These are phyloP conservation scores for Chydorus sphaericus DNA, from an alignment of 2,888 invertebrate genomes.

Conservation along the genomic window DNA sequence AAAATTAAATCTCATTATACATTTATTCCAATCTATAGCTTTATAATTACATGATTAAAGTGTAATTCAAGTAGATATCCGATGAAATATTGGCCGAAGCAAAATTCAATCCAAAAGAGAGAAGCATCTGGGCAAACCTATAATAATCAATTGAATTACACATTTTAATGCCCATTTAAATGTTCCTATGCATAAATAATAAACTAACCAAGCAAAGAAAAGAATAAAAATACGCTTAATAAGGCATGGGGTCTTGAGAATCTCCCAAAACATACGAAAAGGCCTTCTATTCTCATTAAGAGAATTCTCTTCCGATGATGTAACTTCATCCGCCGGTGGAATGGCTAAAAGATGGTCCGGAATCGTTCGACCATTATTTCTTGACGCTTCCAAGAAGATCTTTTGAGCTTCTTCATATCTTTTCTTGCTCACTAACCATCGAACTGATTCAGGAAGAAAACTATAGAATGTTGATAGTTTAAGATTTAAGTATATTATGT, in stretches of 20 bases:
- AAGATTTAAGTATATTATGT: too few species aligned
- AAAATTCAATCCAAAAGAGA: constrained; percentile 61
- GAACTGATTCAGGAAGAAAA: constrained; percentile 12
- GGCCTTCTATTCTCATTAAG: too few species aligned
- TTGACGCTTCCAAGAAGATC: constrained; percentile 2
- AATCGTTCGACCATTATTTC: constrained; percentile 3
- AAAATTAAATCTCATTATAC: background rate
- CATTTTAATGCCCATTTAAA: background rate
- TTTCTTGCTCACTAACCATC: constrained; percentile 10
- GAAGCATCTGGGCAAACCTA: constrained; percentile 10
- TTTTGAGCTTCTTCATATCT: constrained; percentile 8
- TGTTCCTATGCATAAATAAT: too few species aligned
- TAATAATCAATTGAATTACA: background rate
- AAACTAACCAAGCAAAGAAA: background rate
- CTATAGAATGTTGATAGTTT: too few species aligned
- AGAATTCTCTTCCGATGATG: too few species aligned
- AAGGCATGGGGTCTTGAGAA: background rate
- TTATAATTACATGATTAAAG: constrained; percentile 10
- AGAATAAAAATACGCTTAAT: constrained; percentile 2
- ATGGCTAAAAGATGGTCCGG: constrained; percentile 6
- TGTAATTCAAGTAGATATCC: constrained; percentile 49
- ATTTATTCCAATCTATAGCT: background rate
- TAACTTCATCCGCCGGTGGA: too few species aligned
- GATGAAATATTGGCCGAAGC: constrained; percentile 55
- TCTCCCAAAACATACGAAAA: too few species aligned